These are phyloP conservation scores for Cinclus mexicanus DNA, from an alignment of 2,113 vertebrate species.

Conservation along the genomic window DNA sequence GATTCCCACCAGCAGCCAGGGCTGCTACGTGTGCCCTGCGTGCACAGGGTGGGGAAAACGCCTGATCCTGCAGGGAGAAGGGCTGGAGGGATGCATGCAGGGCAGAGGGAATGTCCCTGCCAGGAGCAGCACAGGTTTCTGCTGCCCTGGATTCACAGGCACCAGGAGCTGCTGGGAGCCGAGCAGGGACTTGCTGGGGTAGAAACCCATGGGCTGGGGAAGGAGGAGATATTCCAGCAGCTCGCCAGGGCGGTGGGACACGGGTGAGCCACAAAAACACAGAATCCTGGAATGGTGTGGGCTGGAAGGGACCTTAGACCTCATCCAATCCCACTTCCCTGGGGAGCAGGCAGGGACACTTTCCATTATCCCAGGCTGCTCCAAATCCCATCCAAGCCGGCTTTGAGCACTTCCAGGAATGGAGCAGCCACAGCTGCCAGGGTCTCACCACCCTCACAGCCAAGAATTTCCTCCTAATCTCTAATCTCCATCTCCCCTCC, in stretches of 20 bases:
- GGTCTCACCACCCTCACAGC: background rate
- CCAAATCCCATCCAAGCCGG: background rate
- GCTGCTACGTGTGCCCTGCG: rapidly evolving
- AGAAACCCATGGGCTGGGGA: background rate
- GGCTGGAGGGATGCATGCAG: rapidly evolving
- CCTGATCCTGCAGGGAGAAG: rapidly evolving
- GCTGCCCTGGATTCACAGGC: background rate
- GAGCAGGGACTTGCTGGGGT: background rate
- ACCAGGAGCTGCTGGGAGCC: rapidly evolving
- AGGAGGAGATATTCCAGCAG: background rate
- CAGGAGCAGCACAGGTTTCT: rapidly evolving
- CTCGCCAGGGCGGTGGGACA: background rate
- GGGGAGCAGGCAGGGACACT: background rate
- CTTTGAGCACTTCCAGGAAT: background rate
- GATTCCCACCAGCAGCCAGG: rapidly evolving
- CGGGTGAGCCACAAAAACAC: background rate
- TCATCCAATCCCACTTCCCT: background rate
- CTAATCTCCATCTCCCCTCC: background rate
- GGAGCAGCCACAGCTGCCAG: background rate
- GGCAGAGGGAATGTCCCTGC: background rate
- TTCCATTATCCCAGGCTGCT: background rate
- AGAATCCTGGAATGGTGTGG: background rate
- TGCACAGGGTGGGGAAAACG: rapidly evolving
- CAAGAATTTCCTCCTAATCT: background rate
- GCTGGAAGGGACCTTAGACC: background rate